Base-by-base conservation (phyloP, 2,113 vertebrate genomes). In the Odocoileus virginianus region DNA sequence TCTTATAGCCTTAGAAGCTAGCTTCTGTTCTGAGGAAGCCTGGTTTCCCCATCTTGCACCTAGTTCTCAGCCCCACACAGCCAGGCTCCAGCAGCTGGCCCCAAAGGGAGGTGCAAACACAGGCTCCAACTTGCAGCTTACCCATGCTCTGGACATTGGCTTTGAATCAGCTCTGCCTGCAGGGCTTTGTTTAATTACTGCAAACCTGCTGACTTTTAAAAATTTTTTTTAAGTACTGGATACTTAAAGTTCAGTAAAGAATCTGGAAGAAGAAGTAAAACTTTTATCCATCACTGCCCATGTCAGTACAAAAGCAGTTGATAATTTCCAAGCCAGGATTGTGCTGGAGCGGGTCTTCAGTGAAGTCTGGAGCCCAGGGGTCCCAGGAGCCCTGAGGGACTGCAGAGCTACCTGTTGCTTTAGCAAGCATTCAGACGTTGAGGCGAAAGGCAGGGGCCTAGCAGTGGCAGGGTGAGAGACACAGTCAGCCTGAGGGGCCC, bases 11-110 rank as follows among this genome's bases (percentile, higher is more conserved):
- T 95, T 74, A 60, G 61, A 52, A 91, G 10, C 64, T 94, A 92
- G 45, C 87, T 97, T 90, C 36, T 81, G n/a, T 50, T 54, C 74
- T 57, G 61, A 92, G 21, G 43, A 94, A 81, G 55, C 55, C 88
- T 94, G 94, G 21, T 95, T 98, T 97, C 45, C 78, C 54, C 60
- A 79, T 98, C 90, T 89, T 4, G 13, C 91, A 89, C n/a, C 94
- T 96, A 95, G 61, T 36, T 30, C n/a, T 82, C 12, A 85, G 93
- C 54, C 40, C 23, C 40, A 91, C 25, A 78, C 14, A 1, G 17
- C 52, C 2, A 16, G 55, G 36, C 55, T 28, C 76, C 86, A 78
- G 89, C 89, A 95, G 92, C 47, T 78, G 90, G 84, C 43, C 94
- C 90, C 95, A 88, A 28, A 86, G 95, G 95, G 96, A 96, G 92